Conservation (phyloP, 2,888 invertebrate species). For the Melinaea marsaeus region DNA sequence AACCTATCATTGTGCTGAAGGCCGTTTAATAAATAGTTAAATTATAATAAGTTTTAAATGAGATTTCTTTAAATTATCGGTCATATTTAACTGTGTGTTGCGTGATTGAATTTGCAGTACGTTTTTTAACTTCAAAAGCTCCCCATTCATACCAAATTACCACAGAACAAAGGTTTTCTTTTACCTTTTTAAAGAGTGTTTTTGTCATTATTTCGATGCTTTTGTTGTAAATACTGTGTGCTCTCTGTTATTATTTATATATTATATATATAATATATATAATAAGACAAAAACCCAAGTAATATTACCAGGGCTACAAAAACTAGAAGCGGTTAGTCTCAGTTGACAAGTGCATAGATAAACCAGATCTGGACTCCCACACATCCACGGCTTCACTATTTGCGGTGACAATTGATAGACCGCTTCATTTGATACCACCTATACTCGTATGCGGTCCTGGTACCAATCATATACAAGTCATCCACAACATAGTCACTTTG, state of each 20-base stretch:
- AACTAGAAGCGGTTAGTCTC: constrained; percentile 44
- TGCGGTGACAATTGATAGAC: constrained; percentile 63
- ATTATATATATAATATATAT: constrained; percentile 32
- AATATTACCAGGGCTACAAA: constrained; percentile 43
- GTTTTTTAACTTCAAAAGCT: constrained; percentile 36
- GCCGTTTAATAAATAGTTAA: constrained; percentile 60
- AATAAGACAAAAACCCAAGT: neutral
- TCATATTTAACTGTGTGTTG: constrained; percentile 21
- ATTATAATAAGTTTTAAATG: constrained; percentile 19
- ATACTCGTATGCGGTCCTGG: constrained; percentile 34
- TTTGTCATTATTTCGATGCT: constrained; percentile 56
- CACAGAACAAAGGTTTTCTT: constrained; percentile 52
- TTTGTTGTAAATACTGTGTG: constrained; percentile 41
- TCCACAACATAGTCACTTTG: neutral
- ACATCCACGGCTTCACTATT: constrained; percentile 66
- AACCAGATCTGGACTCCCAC: constrained; percentile 66
- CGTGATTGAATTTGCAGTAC: constrained; percentile 41
- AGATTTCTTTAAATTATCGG: neutral
- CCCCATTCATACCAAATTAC: constrained; percentile 51
- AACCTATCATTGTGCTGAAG: constrained; percentile 74
- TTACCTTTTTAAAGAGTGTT: constrained; percentile 40
- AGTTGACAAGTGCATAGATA: constrained; percentile 49
- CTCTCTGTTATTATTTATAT: neutral
- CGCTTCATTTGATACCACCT: constrained; percentile 66
- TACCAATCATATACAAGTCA: constrained; percentile 19